These are phyloP conservation scores for Ametastegia equiseti DNA, from an alignment of 2,888 invertebrate species.

Conservation along the genomic window DNA sequence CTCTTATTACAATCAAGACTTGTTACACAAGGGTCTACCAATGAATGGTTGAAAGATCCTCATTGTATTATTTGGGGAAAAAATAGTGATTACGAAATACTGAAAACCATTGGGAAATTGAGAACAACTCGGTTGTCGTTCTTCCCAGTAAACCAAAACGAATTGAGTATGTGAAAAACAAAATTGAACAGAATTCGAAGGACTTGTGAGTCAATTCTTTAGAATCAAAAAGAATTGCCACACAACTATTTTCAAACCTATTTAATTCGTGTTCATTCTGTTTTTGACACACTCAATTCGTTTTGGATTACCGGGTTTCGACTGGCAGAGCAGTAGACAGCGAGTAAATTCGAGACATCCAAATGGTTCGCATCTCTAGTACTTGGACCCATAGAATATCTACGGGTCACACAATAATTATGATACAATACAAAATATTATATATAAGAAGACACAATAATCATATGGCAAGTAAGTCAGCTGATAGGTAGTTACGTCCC, in stretches of 20 bases:
- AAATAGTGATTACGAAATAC: background rate
- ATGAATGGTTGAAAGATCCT: background rate
- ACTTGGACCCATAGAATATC: too few relatives aligned
- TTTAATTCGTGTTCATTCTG: too few relatives aligned
- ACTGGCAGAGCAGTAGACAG: background rate
- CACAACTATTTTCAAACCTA: too few relatives aligned
- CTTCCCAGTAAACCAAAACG: too few relatives aligned
- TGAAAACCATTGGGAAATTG: background rate
- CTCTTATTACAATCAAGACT: background rate
- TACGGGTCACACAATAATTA: too few relatives aligned
- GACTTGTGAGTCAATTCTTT: too few relatives aligned
- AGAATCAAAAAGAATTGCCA: too few relatives aligned
- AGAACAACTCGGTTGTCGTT: background rate
- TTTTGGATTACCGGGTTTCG: too few relatives aligned
- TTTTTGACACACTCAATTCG: too few relatives aligned
- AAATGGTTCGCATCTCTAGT: too few relatives aligned
- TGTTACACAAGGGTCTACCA: background rate
- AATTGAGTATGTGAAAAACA: too few relatives aligned
- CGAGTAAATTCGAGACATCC: background rate
- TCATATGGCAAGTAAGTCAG: background rate
- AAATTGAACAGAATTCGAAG: too few relatives aligned
- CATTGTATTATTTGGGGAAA: background rate
- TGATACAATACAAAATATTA: background rate
- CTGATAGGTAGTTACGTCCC: slow-evolving; percentile 10
- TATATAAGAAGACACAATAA: background rate